A percentile compares a stretch with the other conserved stretches of the same genome.
phyloP scores from a whole-genome alignment of 2,888 invertebrate species.

The Epiblema foenella region DNA sequence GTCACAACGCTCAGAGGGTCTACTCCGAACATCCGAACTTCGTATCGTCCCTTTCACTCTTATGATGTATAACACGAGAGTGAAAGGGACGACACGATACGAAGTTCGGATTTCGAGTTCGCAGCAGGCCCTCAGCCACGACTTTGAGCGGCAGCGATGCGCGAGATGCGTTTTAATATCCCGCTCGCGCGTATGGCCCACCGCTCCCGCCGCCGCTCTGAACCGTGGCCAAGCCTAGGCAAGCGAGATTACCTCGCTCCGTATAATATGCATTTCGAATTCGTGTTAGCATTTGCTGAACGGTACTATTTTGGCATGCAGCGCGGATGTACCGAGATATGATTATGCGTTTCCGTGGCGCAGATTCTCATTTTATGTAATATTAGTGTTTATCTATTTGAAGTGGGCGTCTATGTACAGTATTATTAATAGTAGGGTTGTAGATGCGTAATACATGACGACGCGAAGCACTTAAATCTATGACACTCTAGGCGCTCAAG shows the following conservation, averaged over 20 bases:
- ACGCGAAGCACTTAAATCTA: background rate
- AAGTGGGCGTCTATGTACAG: background rate
- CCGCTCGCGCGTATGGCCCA: too few species aligned
- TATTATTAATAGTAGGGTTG: background rate
- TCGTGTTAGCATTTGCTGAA: slow-evolving; percentile 28
- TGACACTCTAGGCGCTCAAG: too few species aligned
- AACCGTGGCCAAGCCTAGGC: background rate
- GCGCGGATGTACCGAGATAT: slow-evolving; percentile 34
- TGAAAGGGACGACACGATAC: too few species aligned
- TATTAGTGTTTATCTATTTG: slow-evolving; percentile 13
- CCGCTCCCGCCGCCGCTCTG: too few species aligned
- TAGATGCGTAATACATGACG: background rate
- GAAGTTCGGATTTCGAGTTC: too few species aligned
- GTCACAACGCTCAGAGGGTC: too few species aligned
- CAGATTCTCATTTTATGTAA: slow-evolving; percentile 32
- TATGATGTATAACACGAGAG: too few species aligned
- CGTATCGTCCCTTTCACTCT: too few species aligned
- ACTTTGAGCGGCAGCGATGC: too few species aligned
- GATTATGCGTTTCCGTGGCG: slow-evolving; percentile 38
- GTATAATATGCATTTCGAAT: slow-evolving; percentile 32
- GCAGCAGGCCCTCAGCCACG: too few species aligned
- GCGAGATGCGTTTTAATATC: too few species aligned
- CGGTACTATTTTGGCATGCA: slow-evolving; percentile 42
- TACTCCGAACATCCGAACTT: too few species aligned
- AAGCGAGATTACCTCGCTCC: slow-evolving; percentile 36